Percentiles rank a stretch among this genome's conserved stretches.
Evolutionary conservation across 2,888 invertebrate genomes (phyloP).

Genomic region (Athripsodes cinereus): DNA sequence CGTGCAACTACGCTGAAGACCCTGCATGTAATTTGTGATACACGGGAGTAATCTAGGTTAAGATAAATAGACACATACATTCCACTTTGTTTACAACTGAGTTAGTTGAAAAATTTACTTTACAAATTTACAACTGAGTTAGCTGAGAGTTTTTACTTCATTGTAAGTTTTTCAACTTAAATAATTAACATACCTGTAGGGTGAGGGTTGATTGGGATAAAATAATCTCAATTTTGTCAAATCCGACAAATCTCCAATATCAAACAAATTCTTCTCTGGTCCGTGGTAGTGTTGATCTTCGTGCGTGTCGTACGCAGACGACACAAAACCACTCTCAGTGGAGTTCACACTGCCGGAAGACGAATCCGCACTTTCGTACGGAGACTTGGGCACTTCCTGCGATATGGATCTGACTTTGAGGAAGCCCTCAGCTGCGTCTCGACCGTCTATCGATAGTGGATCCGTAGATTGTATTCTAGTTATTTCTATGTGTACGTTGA

Average conservation of each 20-base stretch:
- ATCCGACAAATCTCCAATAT: slow-evolving; percentile 48
- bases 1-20: no score
- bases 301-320: slow-evolving; percentile 20
- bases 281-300: slow-evolving; percentile 12
- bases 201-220: slow-evolving; percentile 40
- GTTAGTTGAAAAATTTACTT: no score
- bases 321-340: slow-evolving; percentile 24
- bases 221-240: slow-evolving; percentile 45
- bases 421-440: not conserved
- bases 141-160: no score
- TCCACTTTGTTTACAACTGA: no score
- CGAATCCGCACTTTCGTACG: slow-evolving; percentile 26
- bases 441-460: not conserved
- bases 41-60: no score
- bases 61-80: no score
- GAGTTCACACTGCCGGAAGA: slow-evolving; percentile 24
- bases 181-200: slow-evolving; percentile 47
- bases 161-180: no score
- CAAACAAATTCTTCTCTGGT: slow-evolving; percentile 41
- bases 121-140: no score
- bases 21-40: no score
- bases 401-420: slow-evolving; percentile 3
- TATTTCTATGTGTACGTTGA: slow-evolving; percentile 23
- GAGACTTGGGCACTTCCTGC: slow-evolving; percentile 17
- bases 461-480: slow-evolving; percentile 20